Evolutionary conservation across 2,888 invertebrate genomes (phyloP).

Genomic region (Zygogramma bicolorata): DNA sequence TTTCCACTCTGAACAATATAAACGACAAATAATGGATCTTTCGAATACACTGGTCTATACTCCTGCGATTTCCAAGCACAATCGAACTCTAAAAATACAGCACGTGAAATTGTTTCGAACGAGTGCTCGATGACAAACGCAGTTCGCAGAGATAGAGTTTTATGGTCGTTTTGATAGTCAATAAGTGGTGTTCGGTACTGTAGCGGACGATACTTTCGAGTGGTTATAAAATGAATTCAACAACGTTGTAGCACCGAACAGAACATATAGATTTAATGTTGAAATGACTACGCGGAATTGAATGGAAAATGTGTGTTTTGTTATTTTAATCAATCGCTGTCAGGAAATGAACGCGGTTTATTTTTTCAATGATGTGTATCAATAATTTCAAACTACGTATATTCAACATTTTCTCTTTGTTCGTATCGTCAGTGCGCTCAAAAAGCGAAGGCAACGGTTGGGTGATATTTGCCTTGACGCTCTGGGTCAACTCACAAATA

Average conservation of each 20-base stretch:
- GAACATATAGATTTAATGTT: neutral
- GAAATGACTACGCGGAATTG: neutral
- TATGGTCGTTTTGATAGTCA: conserved; percentile 26
- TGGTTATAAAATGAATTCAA: neutral
- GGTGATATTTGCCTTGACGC: too few relatives aligned
- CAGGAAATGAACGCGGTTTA: too few relatives aligned
- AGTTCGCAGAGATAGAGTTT: conserved; percentile 40
- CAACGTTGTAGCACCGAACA: neutral
- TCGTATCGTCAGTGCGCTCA: too few relatives aligned
- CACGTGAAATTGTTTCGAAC: conserved; percentile 32
- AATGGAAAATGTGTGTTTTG: neutral
- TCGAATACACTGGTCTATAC: too few relatives aligned
- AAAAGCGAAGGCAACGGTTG: too few relatives aligned
- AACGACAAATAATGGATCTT: neutral
- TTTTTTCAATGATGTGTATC: too few relatives aligned
- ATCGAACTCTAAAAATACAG: conserved; percentile 7
- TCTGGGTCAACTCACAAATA: too few relatives aligned
- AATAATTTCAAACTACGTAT: too few relatives aligned
- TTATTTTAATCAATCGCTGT: too few relatives aligned
- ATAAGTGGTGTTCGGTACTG: conserved; percentile 24
- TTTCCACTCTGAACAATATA: too few relatives aligned
- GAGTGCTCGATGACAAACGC: conserved; percentile 39
- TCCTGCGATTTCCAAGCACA: neutral
- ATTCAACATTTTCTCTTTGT: too few relatives aligned
- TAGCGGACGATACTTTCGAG: neutral